A percentile compares a stretch with the other conserved stretches of the same genome.
These are phyloP conservation scores for Tolmerus cingulatus DNA, from an alignment of 2,888 invertebrate genomes.

Conservation along the genomic window DNA sequence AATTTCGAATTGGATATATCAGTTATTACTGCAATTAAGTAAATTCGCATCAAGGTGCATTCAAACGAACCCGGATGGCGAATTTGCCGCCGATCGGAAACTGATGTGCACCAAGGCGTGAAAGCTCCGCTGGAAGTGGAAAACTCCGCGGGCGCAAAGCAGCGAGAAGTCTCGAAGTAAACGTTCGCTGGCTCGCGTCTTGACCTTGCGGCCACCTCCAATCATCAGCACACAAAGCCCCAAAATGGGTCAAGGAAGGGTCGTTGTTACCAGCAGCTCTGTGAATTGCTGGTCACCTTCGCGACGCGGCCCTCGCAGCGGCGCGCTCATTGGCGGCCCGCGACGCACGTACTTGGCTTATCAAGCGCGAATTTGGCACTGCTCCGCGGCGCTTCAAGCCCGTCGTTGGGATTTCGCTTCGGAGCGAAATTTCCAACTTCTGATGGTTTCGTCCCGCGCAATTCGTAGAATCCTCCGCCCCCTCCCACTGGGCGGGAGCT, in stretches of 20 bases:
- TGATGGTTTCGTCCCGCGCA: not conserved
- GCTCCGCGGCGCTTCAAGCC: not conserved
- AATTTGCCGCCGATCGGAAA: not conserved
- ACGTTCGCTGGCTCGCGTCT: not conserved
- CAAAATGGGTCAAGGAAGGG: conserved; percentile 48
- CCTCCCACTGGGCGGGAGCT: not conserved
- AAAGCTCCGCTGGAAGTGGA: not conserved
- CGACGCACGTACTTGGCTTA: not conserved
- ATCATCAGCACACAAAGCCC: conserved; percentile 25
- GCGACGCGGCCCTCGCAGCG: not conserved
- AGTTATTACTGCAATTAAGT: not conserved
- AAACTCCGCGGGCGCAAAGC: not conserved
- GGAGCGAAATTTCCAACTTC: not conserved
- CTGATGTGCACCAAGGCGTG: not conserved
- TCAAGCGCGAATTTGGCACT: conserved; percentile 11
- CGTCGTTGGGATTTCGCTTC: not conserved
- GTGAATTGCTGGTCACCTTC: not conserved
- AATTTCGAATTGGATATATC: not conserved
- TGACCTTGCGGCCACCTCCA: conserved; percentile 23
- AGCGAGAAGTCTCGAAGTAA: not conserved
- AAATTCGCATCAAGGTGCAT: not conserved
- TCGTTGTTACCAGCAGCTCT: conserved; percentile 22
- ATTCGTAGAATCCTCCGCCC: not conserved
- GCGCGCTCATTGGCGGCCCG: not conserved
- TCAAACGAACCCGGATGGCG: not conserved